Evolutionary conservation across 2,888 invertebrate genomes (phyloP), one percentile per base, ranked within the genome.

Genomic region (Acleris emargana): DNA sequence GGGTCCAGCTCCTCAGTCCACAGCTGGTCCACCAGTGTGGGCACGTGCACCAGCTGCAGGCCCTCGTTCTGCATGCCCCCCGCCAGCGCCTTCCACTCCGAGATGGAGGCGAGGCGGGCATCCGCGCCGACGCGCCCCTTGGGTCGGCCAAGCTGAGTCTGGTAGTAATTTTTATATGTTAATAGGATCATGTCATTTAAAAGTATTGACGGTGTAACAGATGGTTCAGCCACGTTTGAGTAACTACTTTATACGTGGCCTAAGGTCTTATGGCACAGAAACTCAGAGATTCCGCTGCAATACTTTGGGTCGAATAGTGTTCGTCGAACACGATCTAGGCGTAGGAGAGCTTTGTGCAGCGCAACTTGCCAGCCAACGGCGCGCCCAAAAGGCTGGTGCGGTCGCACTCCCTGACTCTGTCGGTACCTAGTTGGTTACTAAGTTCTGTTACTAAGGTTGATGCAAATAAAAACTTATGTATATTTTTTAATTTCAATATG

Each of bases 311-410:
- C 16, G 90, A 89, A 67, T 94, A 93, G 58, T 96, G 97, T 61
- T 94, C 94, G 76, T 96, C 95, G 93, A 97, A 96, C 22, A 99
- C 94, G 18, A 94, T 94, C 99, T 99, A 99, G 72, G 97, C 96
- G 83, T 97, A 97, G 73, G 97, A 96, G 52, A 99, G 88, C 78
- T 97, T 95, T 0, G 99, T 99, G 81, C 99, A 97, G n/a, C 94
- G 87, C 68, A 95, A 95, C 84, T 99, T 99, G 4, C 97, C 94
- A 0, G 97, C 96, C 47, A 97, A 94, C 0, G 95, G 94, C 0
- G 95, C 97, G 6, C 25, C 1, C 7, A 25, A 25, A 95, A 94
- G 1, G 97, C 97, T 11, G 94, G 94, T 94, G 0, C 98, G 97
- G 47, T 95, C 94, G 89, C 97, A 97, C 0, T 97, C 97, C 28